Conservation (phyloP, 2,888 invertebrate species). For the Acronicta alni region DNA sequence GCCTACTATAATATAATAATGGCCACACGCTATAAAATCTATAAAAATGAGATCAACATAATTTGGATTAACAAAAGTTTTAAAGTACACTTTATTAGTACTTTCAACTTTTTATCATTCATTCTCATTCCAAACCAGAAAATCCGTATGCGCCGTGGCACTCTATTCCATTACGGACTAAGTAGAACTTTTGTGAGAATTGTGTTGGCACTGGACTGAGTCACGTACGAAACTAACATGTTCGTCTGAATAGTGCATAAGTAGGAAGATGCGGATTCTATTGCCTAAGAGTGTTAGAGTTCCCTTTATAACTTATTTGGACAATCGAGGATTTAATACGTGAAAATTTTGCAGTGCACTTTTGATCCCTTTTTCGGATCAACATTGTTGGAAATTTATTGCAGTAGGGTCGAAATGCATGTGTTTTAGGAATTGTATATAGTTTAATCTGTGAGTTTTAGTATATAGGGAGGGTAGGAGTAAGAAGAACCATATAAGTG, state of each 20-base stretch:
- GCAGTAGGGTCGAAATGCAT: too few species aligned
- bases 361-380: too few species aligned
- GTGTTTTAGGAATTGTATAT: too few species aligned
- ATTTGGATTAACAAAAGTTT: not conserved
- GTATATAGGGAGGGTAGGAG: too few species aligned
- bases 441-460: too few species aligned
- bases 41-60: not conserved
- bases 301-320: not conserved
- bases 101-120: slow-evolving; percentile 21
- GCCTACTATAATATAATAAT: too few species aligned
- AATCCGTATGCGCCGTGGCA: slow-evolving; percentile 26
- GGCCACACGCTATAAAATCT: too few species aligned
- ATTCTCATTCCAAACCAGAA: slow-evolving; percentile 17
- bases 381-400: too few species aligned
- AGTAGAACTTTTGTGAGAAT: slow-evolving; percentile 33
- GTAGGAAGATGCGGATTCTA: slow-evolving; percentile 26
- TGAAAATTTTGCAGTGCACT: too few species aligned
- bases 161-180: slow-evolving; percentile 36
- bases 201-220: slow-evolving; percentile 42
- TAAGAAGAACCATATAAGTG: too few species aligned
- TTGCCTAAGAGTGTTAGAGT: slow-evolving; percentile 5
- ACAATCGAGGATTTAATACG: too few species aligned
- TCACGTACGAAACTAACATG: slow-evolving; percentile 46
- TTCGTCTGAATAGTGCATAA: slow-evolving; percentile 41
- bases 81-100: slow-evolving; percentile 13